Percentiles rank a stretch among this genome's conserved stretches.
phyloP scores from a whole-genome alignment of 2,113 vertebrate species.

The Melanerpes formicivorus region DNA sequence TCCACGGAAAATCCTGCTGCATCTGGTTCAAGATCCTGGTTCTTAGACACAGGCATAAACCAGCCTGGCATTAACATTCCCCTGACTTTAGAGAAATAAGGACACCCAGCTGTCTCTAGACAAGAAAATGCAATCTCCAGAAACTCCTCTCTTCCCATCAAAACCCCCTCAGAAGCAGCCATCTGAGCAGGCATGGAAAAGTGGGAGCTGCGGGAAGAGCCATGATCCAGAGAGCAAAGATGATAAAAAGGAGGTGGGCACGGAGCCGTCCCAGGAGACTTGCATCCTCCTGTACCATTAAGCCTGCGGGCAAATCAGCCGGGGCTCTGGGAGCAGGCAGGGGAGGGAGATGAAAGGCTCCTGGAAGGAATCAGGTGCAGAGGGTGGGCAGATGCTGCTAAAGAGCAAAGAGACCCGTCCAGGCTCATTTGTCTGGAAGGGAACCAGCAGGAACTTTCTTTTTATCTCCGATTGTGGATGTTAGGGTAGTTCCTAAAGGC shows the following conservation, averaged over 20 bases:
- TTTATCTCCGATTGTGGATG: constrained; percentile 29
- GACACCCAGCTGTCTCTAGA: background rate
- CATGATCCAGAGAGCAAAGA: rapidly evolving
- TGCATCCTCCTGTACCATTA: background rate
- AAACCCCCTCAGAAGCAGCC: background rate
- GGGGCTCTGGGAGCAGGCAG: background rate
- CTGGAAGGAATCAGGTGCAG: constrained; percentile 59
- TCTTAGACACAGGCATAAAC: background rate
- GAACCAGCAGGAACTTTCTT: constrained; percentile 64
- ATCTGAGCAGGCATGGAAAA: background rate
- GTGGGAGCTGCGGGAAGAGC: background rate
- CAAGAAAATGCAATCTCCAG: background rate
- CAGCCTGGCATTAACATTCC: rapidly evolving
- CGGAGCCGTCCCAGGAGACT: background rate
- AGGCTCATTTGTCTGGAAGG: constrained; percentile 65
- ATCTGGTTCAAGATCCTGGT: background rate
- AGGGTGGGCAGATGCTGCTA: constrained; percentile 56
- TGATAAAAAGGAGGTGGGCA: constrained; percentile 6
- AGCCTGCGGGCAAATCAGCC: background rate
- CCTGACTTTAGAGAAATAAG: background rate
- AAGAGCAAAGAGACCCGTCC: constrained; percentile 48
- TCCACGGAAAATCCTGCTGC: background rate
- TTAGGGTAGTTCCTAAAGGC: constrained; percentile 17
- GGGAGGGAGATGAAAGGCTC: constrained; percentile 42
- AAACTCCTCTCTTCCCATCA: background rate